phyloP scores from a whole-genome alignment of 2,113 vertebrate species.

The Euleptes europaea region DNA sequence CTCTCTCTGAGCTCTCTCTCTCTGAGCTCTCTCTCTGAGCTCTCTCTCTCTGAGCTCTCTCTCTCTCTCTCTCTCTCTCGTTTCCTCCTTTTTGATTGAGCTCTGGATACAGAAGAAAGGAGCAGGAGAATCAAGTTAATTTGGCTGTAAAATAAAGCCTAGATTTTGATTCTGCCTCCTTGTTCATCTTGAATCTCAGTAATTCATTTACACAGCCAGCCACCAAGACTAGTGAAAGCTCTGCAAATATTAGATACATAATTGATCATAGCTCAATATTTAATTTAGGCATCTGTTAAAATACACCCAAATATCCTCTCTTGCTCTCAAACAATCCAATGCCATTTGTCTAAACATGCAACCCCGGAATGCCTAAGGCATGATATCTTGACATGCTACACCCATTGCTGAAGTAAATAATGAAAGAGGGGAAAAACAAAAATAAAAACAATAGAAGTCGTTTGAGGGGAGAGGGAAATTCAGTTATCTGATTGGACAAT shows the following conservation, averaged over 20 bases:
- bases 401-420: not conserved
- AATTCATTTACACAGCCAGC: not conserved
- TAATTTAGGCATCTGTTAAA: slow-evolving; percentile 10
- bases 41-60: no score
- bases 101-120: no score
- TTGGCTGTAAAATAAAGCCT: not conserved
- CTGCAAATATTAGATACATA: slow-evolving; percentile 26
- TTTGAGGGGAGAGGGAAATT: no score
- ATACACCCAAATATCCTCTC: not conserved
- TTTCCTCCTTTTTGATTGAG: not conserved
- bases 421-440: not conserved
- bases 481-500: no score
- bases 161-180: not conserved
- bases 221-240: not conserved
- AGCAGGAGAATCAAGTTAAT: not conserved
- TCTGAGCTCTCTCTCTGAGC: no score
- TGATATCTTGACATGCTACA: not conserved
- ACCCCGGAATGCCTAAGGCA: not conserved
- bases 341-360: slow-evolving; percentile 2
- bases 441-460: not conserved
- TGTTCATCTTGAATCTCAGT: not conserved
- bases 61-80: no score
- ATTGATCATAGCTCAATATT: slow-evolving; percentile 26
- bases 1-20: no score
- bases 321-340: not conserved